phyloP scores from a whole-genome alignment of 2,888 invertebrate species.

The Trissoscelio sp. region DNA sequence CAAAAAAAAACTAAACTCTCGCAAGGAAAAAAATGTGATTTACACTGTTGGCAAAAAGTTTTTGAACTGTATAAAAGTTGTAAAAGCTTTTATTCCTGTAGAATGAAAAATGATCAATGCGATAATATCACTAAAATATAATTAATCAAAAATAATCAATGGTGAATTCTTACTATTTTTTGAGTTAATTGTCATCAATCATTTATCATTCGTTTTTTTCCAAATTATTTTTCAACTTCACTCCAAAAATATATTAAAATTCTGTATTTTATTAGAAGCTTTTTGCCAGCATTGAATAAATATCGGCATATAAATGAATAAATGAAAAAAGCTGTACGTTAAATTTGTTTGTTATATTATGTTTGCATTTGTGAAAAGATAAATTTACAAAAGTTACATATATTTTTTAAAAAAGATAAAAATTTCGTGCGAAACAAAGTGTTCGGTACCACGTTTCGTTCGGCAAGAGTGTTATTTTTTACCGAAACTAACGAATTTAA shows the following conservation, averaged over 20 bases:
- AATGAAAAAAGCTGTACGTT: constrained; percentile 16
- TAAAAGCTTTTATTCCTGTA: neutral
- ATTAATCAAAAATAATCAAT: neutral
- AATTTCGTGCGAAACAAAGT: constrained; percentile 6
- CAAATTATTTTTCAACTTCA: no score
- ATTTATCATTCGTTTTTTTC: neutral
- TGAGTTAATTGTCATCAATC: neutral
- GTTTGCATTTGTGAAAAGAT: constrained; percentile 31
- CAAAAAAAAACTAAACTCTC: constrained; percentile 19
- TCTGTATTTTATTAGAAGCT: no score
- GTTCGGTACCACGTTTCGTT: constrained; percentile 23
- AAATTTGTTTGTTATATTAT: constrained; percentile 27
- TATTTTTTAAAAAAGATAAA: constrained; percentile 37
- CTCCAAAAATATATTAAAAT: no score
- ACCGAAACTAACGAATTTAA: constrained; percentile 34
- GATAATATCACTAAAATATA: neutral
- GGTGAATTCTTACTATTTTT: neutral
- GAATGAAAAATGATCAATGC: neutral
- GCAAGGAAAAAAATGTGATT: constrained; percentile 14
- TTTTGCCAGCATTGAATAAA: neutral
- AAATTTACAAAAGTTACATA: constrained; percentile 38
- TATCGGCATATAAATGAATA: constrained; percentile 8
- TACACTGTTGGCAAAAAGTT: constrained; percentile 6
- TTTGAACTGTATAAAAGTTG: neutral
- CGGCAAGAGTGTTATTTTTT: constrained; percentile 26